phyloP scores from a whole-genome alignment of 53 echinoderm and acorn worm species.

The Patiria pectinifera region DNA sequence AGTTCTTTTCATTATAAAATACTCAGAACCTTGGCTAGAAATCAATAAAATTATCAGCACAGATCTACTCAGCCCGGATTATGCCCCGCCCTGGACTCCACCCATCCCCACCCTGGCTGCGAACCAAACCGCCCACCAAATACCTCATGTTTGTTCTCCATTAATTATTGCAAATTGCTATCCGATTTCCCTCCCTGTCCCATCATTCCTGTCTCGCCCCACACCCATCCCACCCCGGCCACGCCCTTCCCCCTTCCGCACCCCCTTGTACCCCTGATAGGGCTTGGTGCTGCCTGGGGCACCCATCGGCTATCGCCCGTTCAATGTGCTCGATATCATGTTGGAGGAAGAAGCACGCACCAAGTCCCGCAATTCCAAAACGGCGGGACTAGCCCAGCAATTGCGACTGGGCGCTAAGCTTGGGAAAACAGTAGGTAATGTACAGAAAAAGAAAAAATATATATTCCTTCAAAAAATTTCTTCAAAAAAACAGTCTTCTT shows the following conservation, averaged over 20 bases:
- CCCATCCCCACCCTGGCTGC: neutral
- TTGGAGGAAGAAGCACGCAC: slow-evolving; percentile 89
- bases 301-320: slow-evolving; percentile 90
- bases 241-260: neutral
- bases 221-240: neutral
- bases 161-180: neutral
- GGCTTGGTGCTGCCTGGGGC: slow-evolving; percentile 84
- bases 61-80: neutral
- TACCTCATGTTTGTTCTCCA: neutral
- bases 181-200: neutral
- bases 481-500: neutral
- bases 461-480: neutral
- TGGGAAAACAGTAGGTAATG: slow-evolving; percentile 92
- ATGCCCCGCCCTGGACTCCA: neutral
- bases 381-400: slow-evolving; percentile 90
- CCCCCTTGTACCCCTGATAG: slow-evolving; percentile 53
- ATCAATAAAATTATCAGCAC: neutral
- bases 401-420: slow-evolving; percentile 96
- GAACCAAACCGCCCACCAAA: neutral
- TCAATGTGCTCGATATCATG: slow-evolving; percentile 88
- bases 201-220: neutral
- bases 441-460: neutral
- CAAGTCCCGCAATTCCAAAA: slow-evolving; percentile 90
- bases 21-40: neutral
- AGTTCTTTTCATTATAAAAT: neutral